These are phyloP conservation scores for Tiliacea citrago DNA, from an alignment of 2,888 invertebrate species.

Conservation along the genomic window DNA sequence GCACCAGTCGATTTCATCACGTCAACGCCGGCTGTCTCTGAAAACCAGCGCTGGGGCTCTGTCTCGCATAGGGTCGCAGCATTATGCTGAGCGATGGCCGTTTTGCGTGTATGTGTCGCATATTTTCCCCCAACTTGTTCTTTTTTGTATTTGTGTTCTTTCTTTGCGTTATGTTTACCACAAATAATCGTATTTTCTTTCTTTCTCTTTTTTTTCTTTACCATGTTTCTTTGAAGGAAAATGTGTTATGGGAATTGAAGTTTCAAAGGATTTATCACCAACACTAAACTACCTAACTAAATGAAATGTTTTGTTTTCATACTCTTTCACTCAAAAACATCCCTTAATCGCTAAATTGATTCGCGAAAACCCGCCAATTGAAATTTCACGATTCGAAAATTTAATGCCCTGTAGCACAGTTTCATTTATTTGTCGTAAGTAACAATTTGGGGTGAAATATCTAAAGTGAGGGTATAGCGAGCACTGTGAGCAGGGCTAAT, in stretches of 20 bases:
- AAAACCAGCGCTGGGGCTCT: no score
- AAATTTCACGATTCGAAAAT: not conserved
- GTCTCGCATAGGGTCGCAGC: no score
- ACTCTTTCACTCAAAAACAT: not conserved
- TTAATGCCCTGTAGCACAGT: not conserved
- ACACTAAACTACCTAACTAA: not conserved
- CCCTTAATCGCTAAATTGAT: not conserved
- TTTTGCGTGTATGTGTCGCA: no score
- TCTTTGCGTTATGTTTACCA: no score
- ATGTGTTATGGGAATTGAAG: not conserved
- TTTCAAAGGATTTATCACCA: not conserved
- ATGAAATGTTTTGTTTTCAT: not conserved
- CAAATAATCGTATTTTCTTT: no score
- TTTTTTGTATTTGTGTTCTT: no score
- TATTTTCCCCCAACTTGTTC: no score
- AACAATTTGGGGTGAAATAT: slow-evolving; percentile 46
- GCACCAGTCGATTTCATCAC: no score
- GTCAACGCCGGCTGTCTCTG: no score
- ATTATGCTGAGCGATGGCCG: no score
- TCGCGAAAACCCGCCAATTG: not conserved
- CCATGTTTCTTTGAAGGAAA: not conserved
- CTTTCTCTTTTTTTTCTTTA: no score
- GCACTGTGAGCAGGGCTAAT: slow-evolving; percentile 35
- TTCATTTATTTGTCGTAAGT: slow-evolving; percentile 27
- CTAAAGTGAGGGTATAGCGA: slow-evolving; percentile 2